Evolutionary conservation across 92 coral and sea anemone genomes (phyloP), one percentile per base, ranked within the genome.

Genomic region (Virgularia gustaviana): DNA sequence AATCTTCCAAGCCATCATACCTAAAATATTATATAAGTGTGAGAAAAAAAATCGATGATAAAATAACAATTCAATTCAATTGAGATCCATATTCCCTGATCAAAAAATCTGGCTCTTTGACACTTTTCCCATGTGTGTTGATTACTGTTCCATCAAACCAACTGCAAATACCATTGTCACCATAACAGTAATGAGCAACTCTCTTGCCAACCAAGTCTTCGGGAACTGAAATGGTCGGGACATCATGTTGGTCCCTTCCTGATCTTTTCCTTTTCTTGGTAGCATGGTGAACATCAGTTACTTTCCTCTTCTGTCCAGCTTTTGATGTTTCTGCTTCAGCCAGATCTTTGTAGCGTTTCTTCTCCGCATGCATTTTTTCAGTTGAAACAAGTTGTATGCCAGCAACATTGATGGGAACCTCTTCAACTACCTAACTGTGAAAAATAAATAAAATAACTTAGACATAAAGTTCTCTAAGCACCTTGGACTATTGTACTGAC

Each of bases 31-130:
- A n/a, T n/a, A n/a, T n/a, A n/a, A n/a, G n/a, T n/a, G n/a, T n/a
- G n/a, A n/a, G n/a, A n/a, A n/a, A n/a, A n/a, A n/a, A n/a, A n/a
- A n/a, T n/a, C n/a, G n/a, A n/a, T n/a, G n/a, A n/a, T n/a, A n/a
- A n/a, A n/a, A n/a, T n/a, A n/a, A n/a, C n/a, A n/a, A n/a, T n/a
- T n/a, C n/a, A n/a, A n/a, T n/a, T n/a, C 15, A 15, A 39, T 15
- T 39, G 45, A 15, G 15, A 39, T 7, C 45, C 45, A 39, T 39
- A 8, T 8, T 39, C 8, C 15, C 45, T 39, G 15, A 71, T 71
- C 37, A 71, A 10, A 44, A 71, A 52, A 44, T 71, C 77, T 71
- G 67, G 78, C 12, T 72, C 58, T 55, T 33, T 55, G 16, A 52
- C 55, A 22, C 28, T 25, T 28, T 68, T 47, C 36, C 42, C 29